A percentile compares a stretch with the other conserved stretches of the same genome.
phyloP scores from a whole-genome alignment of 2,797 vertebrate genomes.

The Nyctalus aviator region DNA sequence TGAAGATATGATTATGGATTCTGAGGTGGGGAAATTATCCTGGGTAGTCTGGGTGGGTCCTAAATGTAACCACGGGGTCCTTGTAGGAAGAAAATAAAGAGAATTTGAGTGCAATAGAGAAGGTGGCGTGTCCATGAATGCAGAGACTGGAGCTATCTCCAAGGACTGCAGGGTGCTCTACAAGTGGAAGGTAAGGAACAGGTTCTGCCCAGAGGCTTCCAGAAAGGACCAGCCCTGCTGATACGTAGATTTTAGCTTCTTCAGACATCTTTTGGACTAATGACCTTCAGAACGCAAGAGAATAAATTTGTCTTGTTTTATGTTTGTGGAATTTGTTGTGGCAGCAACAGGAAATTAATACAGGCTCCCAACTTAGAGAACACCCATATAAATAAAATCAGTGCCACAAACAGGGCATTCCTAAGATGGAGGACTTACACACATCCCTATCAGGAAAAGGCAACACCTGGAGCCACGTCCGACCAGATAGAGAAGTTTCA shows the following conservation, averaged over 20 bases:
- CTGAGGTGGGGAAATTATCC: not conserved
- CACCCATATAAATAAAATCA: not conserved
- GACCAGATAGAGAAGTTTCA: constrained; percentile 11
- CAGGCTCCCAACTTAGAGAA: not conserved
- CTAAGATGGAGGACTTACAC: not conserved
- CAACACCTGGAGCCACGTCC: not conserved
- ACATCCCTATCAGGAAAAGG: not conserved
- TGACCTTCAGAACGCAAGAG: constrained; percentile 21
- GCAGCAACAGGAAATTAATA: not conserved
- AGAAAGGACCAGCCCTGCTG: not conserved
- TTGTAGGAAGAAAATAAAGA: not conserved
- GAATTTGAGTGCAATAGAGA: not conserved
- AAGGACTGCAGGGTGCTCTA: not conserved
- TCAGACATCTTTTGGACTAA: constrained; percentile 2
- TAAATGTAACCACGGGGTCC: not conserved
- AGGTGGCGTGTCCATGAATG: not conserved
- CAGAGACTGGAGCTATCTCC: not conserved
- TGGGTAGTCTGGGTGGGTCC: not conserved
- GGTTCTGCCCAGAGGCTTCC: not conserved
- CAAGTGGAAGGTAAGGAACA: not conserved
- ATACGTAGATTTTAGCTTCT: not conserved
- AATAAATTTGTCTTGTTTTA: not conserved
- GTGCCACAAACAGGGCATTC: not conserved
- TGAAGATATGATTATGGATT: not conserved
- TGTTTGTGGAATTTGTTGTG: not conserved